These are phyloP conservation scores for Hirtodrosophila alboralis DNA, from an alignment of 2,888 invertebrate genomes.

Conservation along the genomic window DNA sequence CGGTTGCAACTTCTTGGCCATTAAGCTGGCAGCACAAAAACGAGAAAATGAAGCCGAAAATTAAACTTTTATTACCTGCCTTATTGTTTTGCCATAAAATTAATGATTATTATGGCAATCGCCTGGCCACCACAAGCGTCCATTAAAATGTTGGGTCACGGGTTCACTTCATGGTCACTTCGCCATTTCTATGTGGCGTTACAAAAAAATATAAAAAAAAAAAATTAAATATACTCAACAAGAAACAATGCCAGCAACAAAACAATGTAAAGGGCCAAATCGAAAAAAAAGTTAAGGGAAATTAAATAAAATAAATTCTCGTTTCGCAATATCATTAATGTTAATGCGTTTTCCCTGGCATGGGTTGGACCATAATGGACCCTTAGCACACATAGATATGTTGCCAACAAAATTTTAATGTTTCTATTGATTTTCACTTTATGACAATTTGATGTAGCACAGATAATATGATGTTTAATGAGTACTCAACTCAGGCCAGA, in stretches of 20 bases:
- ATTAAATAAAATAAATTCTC: constrained; percentile 71
- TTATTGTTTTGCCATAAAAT: constrained; percentile 79
- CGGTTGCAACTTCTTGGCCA: constrained; percentile 40
- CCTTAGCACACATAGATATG: constrained; percentile 31
- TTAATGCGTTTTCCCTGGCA: constrained; percentile 45
- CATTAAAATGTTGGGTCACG: constrained; percentile 56
- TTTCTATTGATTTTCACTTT: constrained; percentile 66
- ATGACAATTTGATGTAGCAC: constrained; percentile 52
- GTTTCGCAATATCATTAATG: constrained; percentile 69
- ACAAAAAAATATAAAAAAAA: constrained; percentile 68
- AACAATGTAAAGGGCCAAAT: constrained; percentile 18
- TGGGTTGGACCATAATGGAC: constrained; percentile 28
- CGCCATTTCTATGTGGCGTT: constrained; percentile 35
- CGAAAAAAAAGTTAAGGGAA: constrained; percentile 39
- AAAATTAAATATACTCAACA: constrained; percentile 57
- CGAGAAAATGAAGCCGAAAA: constrained; percentile 53
- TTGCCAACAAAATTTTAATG: constrained; percentile 48
- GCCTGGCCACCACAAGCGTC: constrained; percentile 62
- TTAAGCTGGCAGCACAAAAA: constrained; percentile 41
- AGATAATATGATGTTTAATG: constrained; percentile 27
- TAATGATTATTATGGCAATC: constrained; percentile 80
- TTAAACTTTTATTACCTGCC: constrained; percentile 79
- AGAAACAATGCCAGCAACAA: constrained; percentile 27
- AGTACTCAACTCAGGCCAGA: constrained; percentile 9
- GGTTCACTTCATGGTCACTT: constrained; percentile 39